Percentiles rank a stretch among this genome's conserved stretches.
Conservation (phyloP, 2,113 vertebrate genomes). For the Forbesichthys papilliferus region DNA sequence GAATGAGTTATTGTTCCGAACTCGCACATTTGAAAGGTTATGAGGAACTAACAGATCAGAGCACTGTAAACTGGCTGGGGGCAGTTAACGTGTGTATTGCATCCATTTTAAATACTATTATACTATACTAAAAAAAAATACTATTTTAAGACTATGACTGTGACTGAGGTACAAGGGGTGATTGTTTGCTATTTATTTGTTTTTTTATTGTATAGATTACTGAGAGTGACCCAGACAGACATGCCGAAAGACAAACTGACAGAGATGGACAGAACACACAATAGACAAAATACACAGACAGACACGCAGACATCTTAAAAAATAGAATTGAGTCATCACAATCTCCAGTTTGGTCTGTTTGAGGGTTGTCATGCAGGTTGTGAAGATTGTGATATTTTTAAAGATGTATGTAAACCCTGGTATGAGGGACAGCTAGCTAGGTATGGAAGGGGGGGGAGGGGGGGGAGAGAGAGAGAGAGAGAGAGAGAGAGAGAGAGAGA, state of each 20-base stretch:
- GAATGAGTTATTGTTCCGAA: too few species aligned
- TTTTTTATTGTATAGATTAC: background rate
- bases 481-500: background rate
- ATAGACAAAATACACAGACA: background rate
- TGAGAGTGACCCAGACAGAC: background rate
- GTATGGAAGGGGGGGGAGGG: too few species aligned
- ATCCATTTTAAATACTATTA: too few species aligned
- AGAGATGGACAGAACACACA: background rate
- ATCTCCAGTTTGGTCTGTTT: slow-evolving; percentile 52
- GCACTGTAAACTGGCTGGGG: too few species aligned
- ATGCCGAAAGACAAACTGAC: background rate
- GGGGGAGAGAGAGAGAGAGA: background rate
- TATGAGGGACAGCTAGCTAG: too few species aligned
- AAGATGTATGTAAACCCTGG: slow-evolving; percentile 60
- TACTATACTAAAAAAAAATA: too few species aligned
- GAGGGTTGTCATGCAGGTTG: slow-evolving; percentile 1
- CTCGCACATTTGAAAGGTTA: too few species aligned
- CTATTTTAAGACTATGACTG: too few species aligned
- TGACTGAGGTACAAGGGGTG: too few species aligned
- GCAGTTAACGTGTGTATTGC: too few species aligned
- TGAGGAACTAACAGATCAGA: too few species aligned
- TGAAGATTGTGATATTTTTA: slow-evolving; percentile 73
- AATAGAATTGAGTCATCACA: slow-evolving; percentile 42
- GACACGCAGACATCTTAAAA: slow-evolving; percentile 2
- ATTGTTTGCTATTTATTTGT: too few species aligned